Evolutionary conservation across 30 jellyfish, hydroid and myxozoan species (phyloP).

Genomic region (Turritopsis rubra): DNA sequence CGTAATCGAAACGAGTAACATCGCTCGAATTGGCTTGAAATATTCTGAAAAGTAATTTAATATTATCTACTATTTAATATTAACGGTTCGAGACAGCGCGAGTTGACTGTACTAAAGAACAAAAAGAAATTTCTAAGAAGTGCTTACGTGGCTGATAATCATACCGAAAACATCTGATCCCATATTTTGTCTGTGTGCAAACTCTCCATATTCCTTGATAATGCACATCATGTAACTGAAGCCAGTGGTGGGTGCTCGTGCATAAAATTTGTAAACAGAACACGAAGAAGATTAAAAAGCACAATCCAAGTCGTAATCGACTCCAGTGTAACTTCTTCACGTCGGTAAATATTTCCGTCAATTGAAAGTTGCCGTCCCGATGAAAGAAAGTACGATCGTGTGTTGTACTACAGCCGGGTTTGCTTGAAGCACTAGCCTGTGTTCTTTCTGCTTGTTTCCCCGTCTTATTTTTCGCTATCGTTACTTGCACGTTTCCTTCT

Average conservation of each 20-base stretch:
- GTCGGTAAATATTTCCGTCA: not conserved
- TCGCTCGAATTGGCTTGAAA: constrained; percentile 13
- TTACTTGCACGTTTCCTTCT: not conserved
- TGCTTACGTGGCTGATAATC: constrained; percentile 7
- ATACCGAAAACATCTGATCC: constrained; percentile 17
- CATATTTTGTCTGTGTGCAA: constrained; percentile 21
- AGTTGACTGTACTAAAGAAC: too few relatives aligned
- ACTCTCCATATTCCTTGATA: constrained; percentile 30
- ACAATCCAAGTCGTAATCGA: not conserved
- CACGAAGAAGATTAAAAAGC: not conserved
- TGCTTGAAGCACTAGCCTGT: not conserved
- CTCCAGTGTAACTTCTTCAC: not conserved
- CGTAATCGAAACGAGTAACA: not conserved
- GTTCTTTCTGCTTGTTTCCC: too few relatives aligned
- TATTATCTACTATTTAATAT: too few relatives aligned
- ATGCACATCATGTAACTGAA: constrained; percentile 19
- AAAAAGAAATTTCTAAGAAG: too few relatives aligned
- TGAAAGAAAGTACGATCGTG: not conserved
- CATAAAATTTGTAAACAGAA: constrained; percentile 6
- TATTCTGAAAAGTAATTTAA: not conserved
- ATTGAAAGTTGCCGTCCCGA: not conserved
- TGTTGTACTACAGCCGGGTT: not conserved
- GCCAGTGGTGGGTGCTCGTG: constrained; percentile 7
- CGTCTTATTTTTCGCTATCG: not conserved
- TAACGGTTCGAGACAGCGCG: too few relatives aligned